Base-by-base conservation (phyloP, 2,797 vertebrate genomes). In the Sebastes vulpes region DNA sequence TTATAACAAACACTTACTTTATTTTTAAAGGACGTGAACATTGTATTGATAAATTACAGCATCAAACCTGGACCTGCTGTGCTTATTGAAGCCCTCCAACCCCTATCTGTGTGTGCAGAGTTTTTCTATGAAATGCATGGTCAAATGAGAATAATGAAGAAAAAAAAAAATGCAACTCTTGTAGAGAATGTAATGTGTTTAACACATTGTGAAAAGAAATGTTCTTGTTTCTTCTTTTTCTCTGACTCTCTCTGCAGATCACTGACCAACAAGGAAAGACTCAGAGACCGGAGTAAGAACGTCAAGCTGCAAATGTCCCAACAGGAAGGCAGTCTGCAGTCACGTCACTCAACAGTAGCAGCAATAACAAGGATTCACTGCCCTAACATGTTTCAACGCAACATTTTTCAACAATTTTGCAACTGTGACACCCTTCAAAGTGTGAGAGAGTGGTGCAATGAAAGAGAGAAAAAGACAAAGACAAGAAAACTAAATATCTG, bases 401-500 rank as follows among this genome's bases (percentile, higher is more conserved):
- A 20, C 59, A 9, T 25, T 29, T 67, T 25, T 52, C 16, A 52
- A 57, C 56, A 38, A 26, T 60, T 26, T 18, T 32, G 29, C 21
- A 12, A 57, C 3, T 61, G 8, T 52, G 12, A 31, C 16, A 29
- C 3, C 2, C n/a, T 18, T 56, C 4, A 59, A 12, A 58, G n/a
- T 58, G 56, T 63, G 25, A 42, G 56, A 16, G 10, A 20, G n/a
- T 4, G 0, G n/a, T 10, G 21, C 32, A 32, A 28, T 31, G 52
- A 35, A 20, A 63, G 20, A 31, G 12, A 35, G 38, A 53, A 56
- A 52, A 70, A 66, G 16, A 64, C 10, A 53, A 75, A 76, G 66
- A 72, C 57, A 65, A 53, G 72, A 94, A 92, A 92, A 89, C 90
- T 92, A 91, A 93, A 94, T 89, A 90, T 94, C 86, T 94, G 90